Percentiles rank a stretch among this genome's conserved stretches.
phyloP scores from a whole-genome alignment of 1,140 invertebrate species.

The Eupristina koningsbergeri region DNA sequence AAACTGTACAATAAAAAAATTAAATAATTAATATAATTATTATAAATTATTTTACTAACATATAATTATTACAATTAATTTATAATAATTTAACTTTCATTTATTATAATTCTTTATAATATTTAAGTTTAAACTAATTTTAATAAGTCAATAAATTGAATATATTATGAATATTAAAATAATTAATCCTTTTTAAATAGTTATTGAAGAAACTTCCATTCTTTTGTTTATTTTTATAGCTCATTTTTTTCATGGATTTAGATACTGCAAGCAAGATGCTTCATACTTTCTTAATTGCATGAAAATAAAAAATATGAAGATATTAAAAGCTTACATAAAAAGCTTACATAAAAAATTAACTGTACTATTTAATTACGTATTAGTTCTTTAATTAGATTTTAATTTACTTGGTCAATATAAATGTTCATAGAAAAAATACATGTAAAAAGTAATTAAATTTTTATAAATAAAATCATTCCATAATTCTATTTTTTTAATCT shows the following conservation, averaged over 20 bases:
- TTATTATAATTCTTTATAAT: too few species aligned
- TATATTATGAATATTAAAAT: too few species aligned
- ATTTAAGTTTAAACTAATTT: too few species aligned
- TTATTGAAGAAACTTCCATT: not conserved
- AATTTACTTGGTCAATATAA: not conserved
- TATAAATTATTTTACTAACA: too few species aligned
- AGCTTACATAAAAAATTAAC: not conserved
- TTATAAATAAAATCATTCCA: not conserved
- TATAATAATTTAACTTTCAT: too few species aligned
- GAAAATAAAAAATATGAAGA: not conserved
- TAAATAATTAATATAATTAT: too few species aligned
- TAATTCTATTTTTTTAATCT: not conserved
- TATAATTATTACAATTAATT: too few species aligned
- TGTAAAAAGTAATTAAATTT: not conserved
- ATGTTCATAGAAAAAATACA: not conserved
- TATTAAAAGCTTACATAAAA: too few species aligned
- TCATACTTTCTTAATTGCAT: constrained; percentile 4
- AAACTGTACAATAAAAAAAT: too few species aligned
- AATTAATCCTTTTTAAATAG: too few species aligned
- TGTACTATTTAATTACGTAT: not conserved
- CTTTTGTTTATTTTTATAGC: not conserved
- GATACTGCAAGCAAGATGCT: not conserved
- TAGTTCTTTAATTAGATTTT: not conserved
- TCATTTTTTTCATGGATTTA: not conserved
- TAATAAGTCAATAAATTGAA: too few species aligned